Conservation (phyloP, 2,113 vertebrate genomes). For the Cheilinus undulatus region DNA sequence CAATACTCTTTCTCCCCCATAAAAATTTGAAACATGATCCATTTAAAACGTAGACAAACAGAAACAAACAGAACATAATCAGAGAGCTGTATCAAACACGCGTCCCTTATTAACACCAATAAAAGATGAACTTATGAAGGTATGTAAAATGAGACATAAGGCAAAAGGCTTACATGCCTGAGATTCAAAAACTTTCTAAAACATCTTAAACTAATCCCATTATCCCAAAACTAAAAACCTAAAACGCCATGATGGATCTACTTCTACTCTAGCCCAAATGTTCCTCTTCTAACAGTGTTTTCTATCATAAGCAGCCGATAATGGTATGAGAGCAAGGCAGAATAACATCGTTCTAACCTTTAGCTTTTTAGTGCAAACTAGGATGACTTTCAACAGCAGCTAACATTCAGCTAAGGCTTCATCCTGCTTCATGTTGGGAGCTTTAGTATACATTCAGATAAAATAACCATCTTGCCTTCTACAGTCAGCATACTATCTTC, state of each 20-base stretch:
- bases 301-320: slow-evolving; percentile 5
- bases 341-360: not conserved
- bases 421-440: slow-evolving; percentile 15
- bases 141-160: slow-evolving; percentile 27
- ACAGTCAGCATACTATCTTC: not conserved
- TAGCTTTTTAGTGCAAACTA: slow-evolving; percentile 60
- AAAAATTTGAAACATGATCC: slow-evolving; percentile 35
- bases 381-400: slow-evolving; percentile 23
- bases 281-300: slow-evolving; percentile 39
- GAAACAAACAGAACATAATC: slow-evolving; percentile 27
- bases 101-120: slow-evolving; percentile 16
- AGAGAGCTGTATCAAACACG: not conserved
- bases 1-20: slow-evolving; percentile 42
- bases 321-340: slow-evolving; percentile 9
- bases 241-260: slow-evolving; percentile 26
- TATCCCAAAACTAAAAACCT: not conserved
- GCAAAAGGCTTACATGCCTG: slow-evolving; percentile 51
- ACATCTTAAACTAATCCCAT: no score
- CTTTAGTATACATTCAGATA: slow-evolving; percentile 7
- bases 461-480: slow-evolving; percentile 30
- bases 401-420: slow-evolving; percentile 25
- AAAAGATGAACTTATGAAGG: not conserved
- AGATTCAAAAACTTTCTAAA: slow-evolving; percentile 23
- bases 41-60: slow-evolving; percentile 31
- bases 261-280: slow-evolving; percentile 1